These are phyloP conservation scores for Melanotaenia nigrans DNA, from an alignment of 2,797 vertebrate genomes.

Conservation along the genomic window DNA sequence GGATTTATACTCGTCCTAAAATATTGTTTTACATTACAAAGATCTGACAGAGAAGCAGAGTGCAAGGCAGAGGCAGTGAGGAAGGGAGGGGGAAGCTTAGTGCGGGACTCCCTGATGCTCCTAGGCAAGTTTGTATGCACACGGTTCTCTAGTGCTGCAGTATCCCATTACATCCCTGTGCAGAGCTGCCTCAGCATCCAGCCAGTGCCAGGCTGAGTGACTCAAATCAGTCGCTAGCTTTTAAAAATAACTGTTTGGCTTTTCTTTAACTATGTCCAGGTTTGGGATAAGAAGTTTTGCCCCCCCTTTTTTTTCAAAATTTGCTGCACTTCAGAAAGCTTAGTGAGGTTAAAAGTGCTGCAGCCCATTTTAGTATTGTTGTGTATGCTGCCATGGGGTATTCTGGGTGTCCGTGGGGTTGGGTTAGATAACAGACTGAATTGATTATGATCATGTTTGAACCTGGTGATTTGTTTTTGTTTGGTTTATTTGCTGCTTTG, in stretches of 20 bases:
- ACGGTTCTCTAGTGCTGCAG: slow-evolving; percentile 84
- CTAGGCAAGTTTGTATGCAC: slow-evolving; percentile 83
- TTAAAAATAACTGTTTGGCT: slow-evolving; percentile 11
- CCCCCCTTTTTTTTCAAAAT: slow-evolving; percentile 9
- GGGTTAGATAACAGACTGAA: slow-evolving; percentile 52
- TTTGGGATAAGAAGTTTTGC: slow-evolving; percentile 44
- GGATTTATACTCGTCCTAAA: neutral
- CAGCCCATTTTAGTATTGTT: slow-evolving; percentile 30
- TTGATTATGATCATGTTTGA: slow-evolving; percentile 28
- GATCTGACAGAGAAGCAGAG: slow-evolving; percentile 40
- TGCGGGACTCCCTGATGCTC: slow-evolving; percentile 81
- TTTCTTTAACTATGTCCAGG: neutral
- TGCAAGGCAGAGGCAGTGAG: slow-evolving; percentile 28
- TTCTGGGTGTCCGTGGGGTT: slow-evolving; percentile 22
- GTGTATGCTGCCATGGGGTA: slow-evolving; percentile 29
- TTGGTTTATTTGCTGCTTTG: slow-evolving; percentile 51
- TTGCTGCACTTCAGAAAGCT: slow-evolving; percentile 1
- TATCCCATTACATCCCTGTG: slow-evolving; percentile 78
- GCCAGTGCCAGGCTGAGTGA: slow-evolving; percentile 24
- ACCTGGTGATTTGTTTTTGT: slow-evolving; percentile 49
- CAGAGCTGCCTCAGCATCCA: slow-evolving; percentile 73
- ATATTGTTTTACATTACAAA: slow-evolving; percentile 17
- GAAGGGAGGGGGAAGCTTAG: slow-evolving; percentile 65
- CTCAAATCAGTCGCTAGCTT: slow-evolving; percentile 30
- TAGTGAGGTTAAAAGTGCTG: slow-evolving; percentile 8